A percentile compares a stretch with the other conserved stretches of the same genome.
Evolutionary conservation across 2,797 vertebrate species (phyloP).

Genomic region (Rhabdophis nuchalis): DNA sequence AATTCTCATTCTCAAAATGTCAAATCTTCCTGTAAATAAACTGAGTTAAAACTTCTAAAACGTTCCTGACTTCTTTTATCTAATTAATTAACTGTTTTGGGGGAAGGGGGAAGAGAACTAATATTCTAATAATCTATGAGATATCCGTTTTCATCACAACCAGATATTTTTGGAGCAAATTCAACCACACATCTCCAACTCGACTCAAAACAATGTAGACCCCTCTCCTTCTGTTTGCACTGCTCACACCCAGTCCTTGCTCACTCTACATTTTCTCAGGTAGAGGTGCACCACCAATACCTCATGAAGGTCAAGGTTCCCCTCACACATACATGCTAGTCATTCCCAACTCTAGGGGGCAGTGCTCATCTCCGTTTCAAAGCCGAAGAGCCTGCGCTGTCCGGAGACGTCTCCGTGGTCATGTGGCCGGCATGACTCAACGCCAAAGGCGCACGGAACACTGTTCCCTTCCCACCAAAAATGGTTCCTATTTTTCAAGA

Average conservation of each 20-base stretch:
- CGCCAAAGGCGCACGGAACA: too few relatives aligned
- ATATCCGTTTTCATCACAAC: background rate
- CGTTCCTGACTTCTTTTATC: background rate
- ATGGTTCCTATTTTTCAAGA: too few relatives aligned
- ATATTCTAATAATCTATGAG: background rate
- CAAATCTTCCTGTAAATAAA: background rate
- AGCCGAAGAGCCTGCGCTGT: too few relatives aligned
- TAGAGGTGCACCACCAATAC: background rate
- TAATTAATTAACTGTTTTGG: background rate
- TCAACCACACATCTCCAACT: background rate
- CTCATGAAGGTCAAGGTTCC: too few relatives aligned
- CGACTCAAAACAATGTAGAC: background rate
- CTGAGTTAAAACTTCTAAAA: background rate
- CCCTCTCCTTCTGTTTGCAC: background rate
- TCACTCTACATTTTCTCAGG: background rate
- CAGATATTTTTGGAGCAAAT: background rate
- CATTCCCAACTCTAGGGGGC: too few relatives aligned
- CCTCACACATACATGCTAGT: too few relatives aligned
- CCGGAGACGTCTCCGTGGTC: too few relatives aligned
- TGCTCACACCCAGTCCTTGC: background rate
- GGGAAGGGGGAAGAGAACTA: background rate
- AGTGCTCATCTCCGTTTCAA: too few relatives aligned
- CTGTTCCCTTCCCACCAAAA: too few relatives aligned
- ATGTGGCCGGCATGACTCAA: too few relatives aligned
- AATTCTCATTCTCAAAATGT: background rate